Conservation (phyloP, 2,888 invertebrate genomes). For the Leistus spinibarbis region DNA sequence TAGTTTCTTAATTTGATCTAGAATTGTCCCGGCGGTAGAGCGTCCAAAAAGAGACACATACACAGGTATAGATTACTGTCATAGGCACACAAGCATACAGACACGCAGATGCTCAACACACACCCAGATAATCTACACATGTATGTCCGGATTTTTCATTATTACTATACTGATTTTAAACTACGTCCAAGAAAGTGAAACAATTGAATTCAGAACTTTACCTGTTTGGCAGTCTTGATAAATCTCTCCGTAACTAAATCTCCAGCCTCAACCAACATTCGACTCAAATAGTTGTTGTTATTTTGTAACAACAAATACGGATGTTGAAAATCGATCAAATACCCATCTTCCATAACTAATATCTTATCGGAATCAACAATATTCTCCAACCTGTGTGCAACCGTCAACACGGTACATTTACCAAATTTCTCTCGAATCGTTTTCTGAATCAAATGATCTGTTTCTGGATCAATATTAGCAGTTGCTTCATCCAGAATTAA, state of each 20-base stretch:
- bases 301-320: conserved; percentile 45
- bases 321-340: conserved; percentile 48
- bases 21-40: too few species aligned
- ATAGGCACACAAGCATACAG: too few species aligned
- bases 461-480: conserved; percentile 62
- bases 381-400: conserved; percentile 56
- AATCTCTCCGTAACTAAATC: background rate
- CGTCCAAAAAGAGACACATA: too few species aligned
- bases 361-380: conserved; percentile 64
- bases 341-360: conserved; percentile 62
- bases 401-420: conserved; percentile 62
- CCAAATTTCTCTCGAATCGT: conserved; percentile 61
- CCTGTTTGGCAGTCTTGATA: background rate
- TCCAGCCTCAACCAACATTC: conserved; percentile 42
- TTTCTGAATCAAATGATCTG: conserved; percentile 61
- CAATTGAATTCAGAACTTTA: too few species aligned
- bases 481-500: conserved; percentile 65
- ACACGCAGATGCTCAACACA: too few species aligned
- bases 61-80: too few species aligned
- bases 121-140: too few species aligned
- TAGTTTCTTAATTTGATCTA: too few species aligned
- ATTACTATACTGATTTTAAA: too few species aligned
- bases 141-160: too few species aligned
- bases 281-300: conserved; percentile 45
- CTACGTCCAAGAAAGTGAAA: too few species aligned